These are phyloP conservation scores for Clarias pachynema DNA, from an alignment of 2,797 vertebrate genomes.

Conservation along the genomic window DNA sequence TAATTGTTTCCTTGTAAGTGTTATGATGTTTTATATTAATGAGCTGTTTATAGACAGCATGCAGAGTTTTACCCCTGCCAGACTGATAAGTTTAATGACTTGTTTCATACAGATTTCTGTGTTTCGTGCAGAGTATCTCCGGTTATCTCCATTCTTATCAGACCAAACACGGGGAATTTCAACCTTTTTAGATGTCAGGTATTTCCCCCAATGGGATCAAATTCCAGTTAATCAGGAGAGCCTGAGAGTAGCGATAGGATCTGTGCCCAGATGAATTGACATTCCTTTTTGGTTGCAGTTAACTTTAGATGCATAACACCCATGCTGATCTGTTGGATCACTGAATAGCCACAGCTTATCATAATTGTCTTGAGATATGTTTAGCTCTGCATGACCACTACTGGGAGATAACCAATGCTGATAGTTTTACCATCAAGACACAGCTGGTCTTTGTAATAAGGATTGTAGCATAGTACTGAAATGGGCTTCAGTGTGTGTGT, in stretches of 20 bases:
- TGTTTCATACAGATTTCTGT: constrained; percentile 18
- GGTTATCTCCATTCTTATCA: constrained; percentile 32
- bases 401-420: constrained; percentile 20
- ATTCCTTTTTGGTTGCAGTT: constrained; percentile 26
- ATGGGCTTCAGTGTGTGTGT: neutral
- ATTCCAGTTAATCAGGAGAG: constrained; percentile 35
- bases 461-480: neutral
- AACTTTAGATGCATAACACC: constrained; percentile 24
- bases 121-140: constrained; percentile 29
- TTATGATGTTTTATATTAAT: constrained; percentile 28
- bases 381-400: constrained; percentile 7
- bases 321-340: constrained; percentile 33
- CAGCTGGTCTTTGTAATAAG: constrained; percentile 11
- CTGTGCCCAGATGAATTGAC: constrained; percentile 18
- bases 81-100: constrained; percentile 37
- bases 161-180: constrained; percentile 31
- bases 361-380: constrained; percentile 25
- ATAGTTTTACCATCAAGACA: constrained; percentile 18
- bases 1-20: constrained; percentile 4
- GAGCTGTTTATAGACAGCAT: constrained; percentile 25
- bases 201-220: constrained; percentile 31
- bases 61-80: constrained; percentile 7
- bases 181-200: constrained; percentile 36
- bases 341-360: constrained; percentile 46
- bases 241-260: constrained; percentile 22